A percentile compares a stretch with the other conserved stretches of the same genome.
phyloP scores from a whole-genome alignment of 2,888 invertebrate genomes.

The Eilema griseolum region DNA sequence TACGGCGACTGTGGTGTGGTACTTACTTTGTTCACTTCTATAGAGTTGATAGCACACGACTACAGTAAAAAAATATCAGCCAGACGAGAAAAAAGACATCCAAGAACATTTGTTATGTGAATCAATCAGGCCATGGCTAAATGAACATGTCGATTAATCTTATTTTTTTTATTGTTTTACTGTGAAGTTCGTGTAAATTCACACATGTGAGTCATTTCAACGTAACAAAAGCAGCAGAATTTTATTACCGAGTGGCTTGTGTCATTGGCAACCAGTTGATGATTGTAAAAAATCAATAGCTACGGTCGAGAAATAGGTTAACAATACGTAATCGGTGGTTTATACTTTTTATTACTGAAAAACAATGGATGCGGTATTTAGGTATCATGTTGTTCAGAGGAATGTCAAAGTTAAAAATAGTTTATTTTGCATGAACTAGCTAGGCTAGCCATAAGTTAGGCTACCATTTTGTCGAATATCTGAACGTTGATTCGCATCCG shows the following conservation, averaged over 20 bases:
- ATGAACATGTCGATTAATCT: conserved; percentile 6
- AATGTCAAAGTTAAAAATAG: no score
- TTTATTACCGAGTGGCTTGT: conserved; percentile 28
- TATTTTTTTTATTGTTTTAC: conserved; percentile 19
- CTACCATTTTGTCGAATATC: no score
- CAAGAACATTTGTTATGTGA: background rate
- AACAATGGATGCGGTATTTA: background rate
- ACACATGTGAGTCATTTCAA: conserved; percentile 13
- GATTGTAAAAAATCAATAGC: conserved; percentile 20
- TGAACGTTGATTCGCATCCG: no score
- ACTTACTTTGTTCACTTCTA: background rate
- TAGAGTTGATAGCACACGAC: background rate
- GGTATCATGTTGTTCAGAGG: no score
- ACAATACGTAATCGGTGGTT: conserved; percentile 6
- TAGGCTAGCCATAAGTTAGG: no score
- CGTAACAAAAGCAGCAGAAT: conserved; percentile 25
- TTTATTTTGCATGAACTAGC: no score
- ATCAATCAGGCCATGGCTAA: conserved; percentile 14
- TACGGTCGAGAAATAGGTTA: conserved; percentile 41
- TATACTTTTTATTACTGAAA: conserved; percentile 26
- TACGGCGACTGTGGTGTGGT: no score
- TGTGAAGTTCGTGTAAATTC: conserved; percentile 11
- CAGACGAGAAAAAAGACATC: conserved; percentile 5
- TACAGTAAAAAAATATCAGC: background rate
- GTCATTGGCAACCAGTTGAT: conserved; percentile 19